Evolutionary conservation across 2,113 vertebrate species (phyloP).

Genomic region (Brachyhypopomus occidentalis): DNA sequence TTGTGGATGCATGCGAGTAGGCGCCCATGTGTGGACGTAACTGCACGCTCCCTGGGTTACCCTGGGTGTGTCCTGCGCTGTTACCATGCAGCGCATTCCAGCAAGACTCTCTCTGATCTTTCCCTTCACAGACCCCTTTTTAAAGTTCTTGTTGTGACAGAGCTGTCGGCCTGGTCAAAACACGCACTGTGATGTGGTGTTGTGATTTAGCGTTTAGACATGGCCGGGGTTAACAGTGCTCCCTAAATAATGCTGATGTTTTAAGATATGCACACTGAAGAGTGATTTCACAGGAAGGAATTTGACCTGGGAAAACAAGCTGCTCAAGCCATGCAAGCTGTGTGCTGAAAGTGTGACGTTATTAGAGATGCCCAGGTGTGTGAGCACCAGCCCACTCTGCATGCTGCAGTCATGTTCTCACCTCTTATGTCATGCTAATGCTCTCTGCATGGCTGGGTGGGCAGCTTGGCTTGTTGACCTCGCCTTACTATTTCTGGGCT

Average conservation of each 20-base stretch:
- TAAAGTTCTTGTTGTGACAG: neutral
- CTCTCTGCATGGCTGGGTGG: neutral
- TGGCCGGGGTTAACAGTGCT: neutral
- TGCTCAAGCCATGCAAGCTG: neutral
- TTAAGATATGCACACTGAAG: neutral
- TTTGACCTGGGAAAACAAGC: constrained; percentile 6
- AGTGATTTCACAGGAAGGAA: neutral
- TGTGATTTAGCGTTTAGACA: neutral
- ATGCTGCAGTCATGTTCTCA: neutral
- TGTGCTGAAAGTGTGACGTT: neutral
- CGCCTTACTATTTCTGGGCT: constrained; percentile 47
- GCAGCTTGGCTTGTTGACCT: constrained; percentile 30
- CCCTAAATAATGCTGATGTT: neutral
- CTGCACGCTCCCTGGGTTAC: constrained; percentile 41
- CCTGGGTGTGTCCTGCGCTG: constrained; percentile 45
- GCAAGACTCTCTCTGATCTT: constrained; percentile 12
- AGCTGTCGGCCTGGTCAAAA: neutral
- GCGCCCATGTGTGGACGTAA: constrained; percentile 12
- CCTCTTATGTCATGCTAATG: neutral
- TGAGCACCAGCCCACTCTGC: neutral
- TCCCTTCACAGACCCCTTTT: constrained; percentile 28
- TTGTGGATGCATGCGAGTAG: constrained; percentile 25
- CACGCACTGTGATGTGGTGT: neutral
- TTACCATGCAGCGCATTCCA: constrained; percentile 40
- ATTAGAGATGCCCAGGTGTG: neutral